Percentiles rank a stretch among this genome's conserved stretches.
These are phyloP conservation scores for Channallabes apus DNA, from an alignment of 2,797 vertebrate genomes.

Conservation along the genomic window DNA sequence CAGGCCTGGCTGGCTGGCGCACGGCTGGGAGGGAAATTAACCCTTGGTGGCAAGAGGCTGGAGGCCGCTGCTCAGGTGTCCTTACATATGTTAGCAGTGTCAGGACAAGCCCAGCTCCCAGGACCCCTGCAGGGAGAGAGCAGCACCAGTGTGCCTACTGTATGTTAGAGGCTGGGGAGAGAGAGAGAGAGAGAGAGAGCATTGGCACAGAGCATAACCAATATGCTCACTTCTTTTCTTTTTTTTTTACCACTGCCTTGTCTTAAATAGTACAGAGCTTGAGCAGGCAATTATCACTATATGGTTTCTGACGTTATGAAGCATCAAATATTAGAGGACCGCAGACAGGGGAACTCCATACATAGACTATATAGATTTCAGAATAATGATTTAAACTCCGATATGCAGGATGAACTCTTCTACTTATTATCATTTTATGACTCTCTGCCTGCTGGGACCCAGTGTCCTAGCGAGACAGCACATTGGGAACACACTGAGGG, in stretches of 20 bases:
- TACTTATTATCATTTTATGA: conserved; percentile 28
- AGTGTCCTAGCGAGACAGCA: conserved; percentile 56
- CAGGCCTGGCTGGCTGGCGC: conserved; percentile 78
- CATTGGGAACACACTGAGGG: conserved; percentile 40
- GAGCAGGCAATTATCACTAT: conserved; percentile 49
- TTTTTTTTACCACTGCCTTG: conserved; percentile 31
- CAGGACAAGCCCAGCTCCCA: conserved; percentile 70
- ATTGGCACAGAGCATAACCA: conserved; percentile 80
- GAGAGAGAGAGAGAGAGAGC: conserved; percentile 61
- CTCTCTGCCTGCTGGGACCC: conserved; percentile 54
- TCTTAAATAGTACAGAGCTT: conserved; percentile 44
- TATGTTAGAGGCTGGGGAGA: conserved; percentile 49
- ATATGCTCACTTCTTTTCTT: conserved; percentile 71
- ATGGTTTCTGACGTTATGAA: conserved; percentile 32
- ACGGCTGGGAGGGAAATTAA: conserved; percentile 86
- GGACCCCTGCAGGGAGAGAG: conserved; percentile 72
- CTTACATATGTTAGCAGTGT: conserved; percentile 83
- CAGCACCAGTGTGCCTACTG: conserved; percentile 69
- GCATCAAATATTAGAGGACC: background rate
- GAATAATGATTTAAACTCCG: background rate
- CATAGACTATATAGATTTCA: background rate
- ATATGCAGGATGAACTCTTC: conserved; percentile 8
- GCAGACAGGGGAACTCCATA: background rate
- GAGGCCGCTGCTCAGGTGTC: conserved; percentile 81
- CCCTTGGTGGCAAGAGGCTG: conserved; percentile 79